Base-by-base conservation (phyloP, 2,113 vertebrate species). In the Lasiurus cinereus region DNA sequence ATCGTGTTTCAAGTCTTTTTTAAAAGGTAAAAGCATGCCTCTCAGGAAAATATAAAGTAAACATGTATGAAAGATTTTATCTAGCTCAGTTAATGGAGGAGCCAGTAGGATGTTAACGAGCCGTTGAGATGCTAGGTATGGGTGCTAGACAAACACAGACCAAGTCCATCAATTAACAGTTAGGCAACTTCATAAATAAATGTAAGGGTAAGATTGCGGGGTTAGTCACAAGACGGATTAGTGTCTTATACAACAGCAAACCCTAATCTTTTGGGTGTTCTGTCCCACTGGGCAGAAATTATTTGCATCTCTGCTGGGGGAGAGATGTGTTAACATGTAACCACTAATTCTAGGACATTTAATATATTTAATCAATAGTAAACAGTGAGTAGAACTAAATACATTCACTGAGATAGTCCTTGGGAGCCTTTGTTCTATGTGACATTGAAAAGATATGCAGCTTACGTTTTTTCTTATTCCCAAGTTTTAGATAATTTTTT, bases 401-500 rank as follows among this genome's bases (percentile, higher is more conserved):
- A 27, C 46, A 11, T 36, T 77, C 29, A 70, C n/a, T 48, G 13
- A 52, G 67, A 43, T 8, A 59, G 46, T 80, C 87, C 43, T 77
- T 80, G 33, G 54, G 33, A 39, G 74, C 48, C 56, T 87, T 79
- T 69, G 39, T 70, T 43, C 70, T 5, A 7, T 27, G 2, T 43
- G 52, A 73, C 46, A 46, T 66, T 83, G 70, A n/a, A 70, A 95
- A 52, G 93, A 73, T n/a, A 4, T 59, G 36, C 5, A 22, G 29
- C 46, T 11, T 3, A 27, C 18, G 14, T n/a, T 66, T 52, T 70
- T 39, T 27, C 31, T 66, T 67, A 54, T 46, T 82, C 83, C 29
- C 29, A 79, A 83, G n/a, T 83, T 84, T 88, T 67, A 94, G 62
- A 77, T 94, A 62, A 93, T 70, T 84, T 83, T 13, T 72, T 16